Evolutionary conservation across 2,113 vertebrate genomes (phyloP).

Genomic region (Plectropomus leopardus): DNA sequence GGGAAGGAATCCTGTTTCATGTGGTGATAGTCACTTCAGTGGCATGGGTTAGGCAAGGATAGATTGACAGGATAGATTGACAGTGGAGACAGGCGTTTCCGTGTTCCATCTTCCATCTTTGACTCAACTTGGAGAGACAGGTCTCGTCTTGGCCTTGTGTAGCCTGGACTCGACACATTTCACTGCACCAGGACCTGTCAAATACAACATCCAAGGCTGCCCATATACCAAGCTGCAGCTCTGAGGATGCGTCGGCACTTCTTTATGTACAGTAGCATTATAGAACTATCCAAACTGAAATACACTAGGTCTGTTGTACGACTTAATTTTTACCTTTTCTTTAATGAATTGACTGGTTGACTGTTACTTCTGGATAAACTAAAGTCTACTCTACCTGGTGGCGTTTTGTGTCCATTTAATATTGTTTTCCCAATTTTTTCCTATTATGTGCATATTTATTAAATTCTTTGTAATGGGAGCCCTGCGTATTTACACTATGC

Average conservation of each 20-base stretch:
- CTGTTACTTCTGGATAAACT: too few species aligned
- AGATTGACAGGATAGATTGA: conserved; percentile 65
- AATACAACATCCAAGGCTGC: conserved; percentile 45
- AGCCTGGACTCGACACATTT: conserved; percentile 61
- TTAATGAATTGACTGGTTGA: too few species aligned
- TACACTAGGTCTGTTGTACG: too few species aligned
- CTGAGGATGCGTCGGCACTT: conserved; percentile 35
- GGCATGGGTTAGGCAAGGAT: conserved; percentile 15
- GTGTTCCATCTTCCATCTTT: conserved; percentile 52
- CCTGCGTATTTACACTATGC: too few species aligned
- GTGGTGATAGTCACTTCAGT: conserved; percentile 54
- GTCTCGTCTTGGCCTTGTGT: conserved; percentile 58
- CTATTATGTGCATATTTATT: too few species aligned
- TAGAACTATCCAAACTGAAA: background rate
- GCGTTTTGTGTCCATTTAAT: too few species aligned
- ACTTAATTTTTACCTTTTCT: too few species aligned
- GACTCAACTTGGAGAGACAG: conserved; percentile 57
- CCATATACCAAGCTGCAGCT: conserved; percentile 8
- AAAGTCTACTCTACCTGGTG: too few species aligned
- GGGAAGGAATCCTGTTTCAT: conserved; percentile 26
- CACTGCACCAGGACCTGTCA: conserved; percentile 62
- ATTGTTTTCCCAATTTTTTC: too few species aligned
- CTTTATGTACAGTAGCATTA: conserved; percentile 14
- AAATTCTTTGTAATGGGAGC: too few species aligned
- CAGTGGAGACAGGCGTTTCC: conserved; percentile 67